A percentile compares a stretch with the other conserved stretches of the same genome.
Evolutionary conservation across 2,888 invertebrate genomes (phyloP).

Genomic region (Colletes collaris): DNA sequence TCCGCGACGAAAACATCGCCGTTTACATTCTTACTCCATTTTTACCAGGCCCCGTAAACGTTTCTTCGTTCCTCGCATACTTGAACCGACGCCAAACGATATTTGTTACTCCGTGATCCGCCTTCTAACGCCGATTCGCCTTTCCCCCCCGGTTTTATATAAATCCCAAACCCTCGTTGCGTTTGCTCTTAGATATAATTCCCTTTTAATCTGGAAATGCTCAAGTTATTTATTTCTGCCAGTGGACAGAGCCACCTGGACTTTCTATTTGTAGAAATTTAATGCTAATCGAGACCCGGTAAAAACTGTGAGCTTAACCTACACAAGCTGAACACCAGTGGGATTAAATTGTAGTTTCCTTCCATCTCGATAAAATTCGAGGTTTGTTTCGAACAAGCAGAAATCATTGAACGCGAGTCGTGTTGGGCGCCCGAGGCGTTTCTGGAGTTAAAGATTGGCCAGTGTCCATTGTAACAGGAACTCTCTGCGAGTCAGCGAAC

Average conservation of each 20-base stretch:
- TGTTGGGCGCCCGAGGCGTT: constrained; percentile 15
- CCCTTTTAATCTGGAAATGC: no score
- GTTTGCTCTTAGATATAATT: no score
- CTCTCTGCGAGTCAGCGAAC: constrained; percentile 24
- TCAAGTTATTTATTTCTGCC: no score
- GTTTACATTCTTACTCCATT: constrained; percentile 54
- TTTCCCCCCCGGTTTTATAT: constrained; percentile 32
- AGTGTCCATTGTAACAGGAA: constrained; percentile 19
- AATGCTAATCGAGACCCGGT: no score
- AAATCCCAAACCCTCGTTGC: constrained; percentile 1
- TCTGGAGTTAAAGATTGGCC: background rate
- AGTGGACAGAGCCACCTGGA: no score
- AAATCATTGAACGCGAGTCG: background rate
- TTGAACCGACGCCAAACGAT: constrained; percentile 35
- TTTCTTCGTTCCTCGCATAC: constrained; percentile 57
- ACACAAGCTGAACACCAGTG: no score
- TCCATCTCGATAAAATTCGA: no score
- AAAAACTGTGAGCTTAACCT: no score
- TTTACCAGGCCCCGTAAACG: constrained; percentile 46
- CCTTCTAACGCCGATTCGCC: background rate
- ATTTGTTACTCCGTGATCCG: constrained; percentile 30
- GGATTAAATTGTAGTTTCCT: no score
- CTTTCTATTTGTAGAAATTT: no score
- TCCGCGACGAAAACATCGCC: constrained; percentile 25
- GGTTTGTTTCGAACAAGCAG: background rate